A percentile compares a stretch with the other conserved stretches of the same genome.
These are phyloP conservation scores for Euleptes europaea DNA, from an alignment of 2,113 vertebrate species.

Conservation along the genomic window DNA sequence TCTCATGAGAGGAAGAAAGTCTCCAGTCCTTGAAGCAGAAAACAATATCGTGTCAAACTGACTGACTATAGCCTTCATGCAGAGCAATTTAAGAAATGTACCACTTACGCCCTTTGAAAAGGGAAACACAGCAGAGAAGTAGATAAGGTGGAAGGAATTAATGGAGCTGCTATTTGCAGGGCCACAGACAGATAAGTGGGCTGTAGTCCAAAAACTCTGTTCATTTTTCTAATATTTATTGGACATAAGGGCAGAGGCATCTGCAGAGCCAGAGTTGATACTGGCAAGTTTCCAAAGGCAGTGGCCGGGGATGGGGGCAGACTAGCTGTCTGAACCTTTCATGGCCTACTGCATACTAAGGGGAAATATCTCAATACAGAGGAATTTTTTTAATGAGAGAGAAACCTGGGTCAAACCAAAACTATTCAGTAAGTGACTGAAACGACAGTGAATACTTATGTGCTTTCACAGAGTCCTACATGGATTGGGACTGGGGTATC, in stretches of 20 bases:
- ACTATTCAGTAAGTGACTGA: fast-evolving
- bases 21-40: too few relatives aligned
- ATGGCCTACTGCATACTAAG: neutral
- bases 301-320: neutral
- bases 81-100: neutral
- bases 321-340: neutral
- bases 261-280: neutral
- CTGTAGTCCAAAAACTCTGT: neutral
- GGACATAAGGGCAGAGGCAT: neutral
- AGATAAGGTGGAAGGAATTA: neutral
- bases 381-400: neutral
- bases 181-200: neutral
- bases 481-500: too few relatives aligned
- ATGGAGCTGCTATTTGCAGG: neutral
- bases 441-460: neutral
- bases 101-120: neutral
- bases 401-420: neutral
- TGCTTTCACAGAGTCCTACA: neutral
- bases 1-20: too few relatives aligned
- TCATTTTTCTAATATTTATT: neutral
- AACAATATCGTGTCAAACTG: too few relatives aligned
- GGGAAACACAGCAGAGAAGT: neutral
- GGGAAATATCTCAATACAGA: neutral
- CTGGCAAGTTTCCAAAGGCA: neutral
- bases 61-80: neutral